Evolutionary conservation across 2,888 invertebrate species (phyloP).

Genomic region (Eubasilissa splendida): DNA sequence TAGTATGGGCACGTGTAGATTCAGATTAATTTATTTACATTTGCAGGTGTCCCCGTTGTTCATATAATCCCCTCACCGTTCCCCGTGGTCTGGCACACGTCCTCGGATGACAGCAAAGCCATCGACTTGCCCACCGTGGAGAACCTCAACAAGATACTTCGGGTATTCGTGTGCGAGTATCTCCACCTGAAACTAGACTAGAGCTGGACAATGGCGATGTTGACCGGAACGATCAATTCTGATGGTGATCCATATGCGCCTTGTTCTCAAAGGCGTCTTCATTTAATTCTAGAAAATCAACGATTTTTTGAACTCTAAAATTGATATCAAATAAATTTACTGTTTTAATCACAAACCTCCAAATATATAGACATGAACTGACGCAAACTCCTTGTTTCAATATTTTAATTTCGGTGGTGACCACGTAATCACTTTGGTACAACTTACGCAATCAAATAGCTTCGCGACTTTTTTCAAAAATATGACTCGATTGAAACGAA

Average conservation of each 20-base stretch:
- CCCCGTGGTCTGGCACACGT: constrained; percentile 92
- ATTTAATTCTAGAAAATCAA: too few relatives aligned
- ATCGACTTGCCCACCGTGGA: constrained; percentile 89
- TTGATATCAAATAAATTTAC: too few relatives aligned
- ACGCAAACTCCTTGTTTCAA: too few relatives aligned
- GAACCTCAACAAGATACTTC: constrained; percentile 91
- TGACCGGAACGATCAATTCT: constrained; percentile 32
- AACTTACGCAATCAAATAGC: too few relatives aligned
- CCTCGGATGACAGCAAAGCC: constrained; percentile 81
- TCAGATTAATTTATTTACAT: constrained; percentile 53
- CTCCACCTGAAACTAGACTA: constrained; percentile 70
- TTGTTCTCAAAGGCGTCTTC: too few relatives aligned
- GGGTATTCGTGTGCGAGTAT: constrained; percentile 91
- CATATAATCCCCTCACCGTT: constrained; percentile 95
- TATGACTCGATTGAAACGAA: too few relatives aligned
- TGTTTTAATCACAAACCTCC: too few relatives aligned
- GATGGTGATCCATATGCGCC: neutral
- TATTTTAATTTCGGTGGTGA: too few relatives aligned
- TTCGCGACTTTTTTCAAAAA: too few relatives aligned
- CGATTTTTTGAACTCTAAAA: too few relatives aligned
- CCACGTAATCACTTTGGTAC: too few relatives aligned
- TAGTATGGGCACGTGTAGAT: neutral
- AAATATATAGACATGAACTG: too few relatives aligned
- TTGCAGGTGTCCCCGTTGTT: constrained; percentile 89
- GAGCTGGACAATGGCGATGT: constrained; percentile 32